Conservation (phyloP, 2,113 vertebrate genomes). For the Sander vitreus region DNA sequence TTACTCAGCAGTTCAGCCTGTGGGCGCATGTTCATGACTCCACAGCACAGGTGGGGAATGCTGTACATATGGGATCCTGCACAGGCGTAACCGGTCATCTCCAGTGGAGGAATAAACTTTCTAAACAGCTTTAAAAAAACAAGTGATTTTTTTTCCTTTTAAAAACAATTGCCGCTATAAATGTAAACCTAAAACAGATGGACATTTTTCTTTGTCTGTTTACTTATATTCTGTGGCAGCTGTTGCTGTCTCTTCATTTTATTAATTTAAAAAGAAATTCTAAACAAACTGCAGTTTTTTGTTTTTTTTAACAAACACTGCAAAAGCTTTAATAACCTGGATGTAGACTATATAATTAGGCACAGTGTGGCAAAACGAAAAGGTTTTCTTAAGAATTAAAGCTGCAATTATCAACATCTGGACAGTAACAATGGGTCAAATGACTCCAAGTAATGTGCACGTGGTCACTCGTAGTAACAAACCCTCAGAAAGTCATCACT, state of each 20-base stretch:
- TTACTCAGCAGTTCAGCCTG: constrained; percentile 55
- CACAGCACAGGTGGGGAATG: background rate
- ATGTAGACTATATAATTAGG: too few species aligned
- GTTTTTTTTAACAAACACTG: background rate
- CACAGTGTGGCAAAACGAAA: background rate
- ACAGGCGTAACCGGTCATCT: constrained; percentile 12
- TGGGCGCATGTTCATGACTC: constrained; percentile 34
- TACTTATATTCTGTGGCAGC: background rate
- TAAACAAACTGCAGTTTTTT: constrained; percentile 6
- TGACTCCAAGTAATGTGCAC: background rate
- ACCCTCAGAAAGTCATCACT: background rate
- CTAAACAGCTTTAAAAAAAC: background rate
- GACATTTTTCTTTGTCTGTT: constrained; percentile 6
- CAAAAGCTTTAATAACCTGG: constrained; percentile 32
- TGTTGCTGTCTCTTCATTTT: constrained; percentile 7
- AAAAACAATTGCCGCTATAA: background rate
- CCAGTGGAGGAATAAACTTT: background rate
- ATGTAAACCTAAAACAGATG: constrained; percentile 22
- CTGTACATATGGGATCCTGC: constrained; percentile 9
- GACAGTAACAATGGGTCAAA: background rate
- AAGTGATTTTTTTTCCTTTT: background rate
- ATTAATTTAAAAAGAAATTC: constrained; percentile 14
- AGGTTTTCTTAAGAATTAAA: background rate
- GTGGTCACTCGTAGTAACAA: background rate
- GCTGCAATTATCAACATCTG: background rate